phyloP scores from a whole-genome alignment of 1,140 invertebrate species.

The Drosophila arawakana region DNA sequence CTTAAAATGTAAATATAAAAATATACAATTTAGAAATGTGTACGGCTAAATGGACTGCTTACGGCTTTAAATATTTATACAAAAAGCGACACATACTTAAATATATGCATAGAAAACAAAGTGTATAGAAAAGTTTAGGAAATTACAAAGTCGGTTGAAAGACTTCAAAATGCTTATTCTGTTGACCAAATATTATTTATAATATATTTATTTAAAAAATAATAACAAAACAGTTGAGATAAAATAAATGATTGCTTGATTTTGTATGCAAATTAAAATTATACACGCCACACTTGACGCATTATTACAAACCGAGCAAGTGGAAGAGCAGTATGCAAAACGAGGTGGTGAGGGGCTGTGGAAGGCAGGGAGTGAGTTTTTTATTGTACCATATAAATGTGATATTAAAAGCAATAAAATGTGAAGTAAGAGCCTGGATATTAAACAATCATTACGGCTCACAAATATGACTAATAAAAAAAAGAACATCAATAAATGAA shows the following conservation, averaged over 20 bases:
- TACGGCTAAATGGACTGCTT: constrained; percentile 51
- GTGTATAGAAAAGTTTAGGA: too few species aligned
- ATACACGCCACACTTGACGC: constrained; percentile 66
- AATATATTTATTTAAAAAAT: neutral
- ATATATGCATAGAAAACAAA: constrained; percentile 49
- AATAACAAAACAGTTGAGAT: neutral
- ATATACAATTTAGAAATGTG: constrained; percentile 26
- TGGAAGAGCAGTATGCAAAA: neutral
- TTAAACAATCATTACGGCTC: constrained; percentile 73
- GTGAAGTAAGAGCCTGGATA: constrained; percentile 52
- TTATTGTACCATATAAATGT: constrained; percentile 31
- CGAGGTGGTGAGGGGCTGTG: too few species aligned
- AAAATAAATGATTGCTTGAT: constrained; percentile 64
- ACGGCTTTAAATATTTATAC: constrained; percentile 69
- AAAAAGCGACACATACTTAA: neutral
- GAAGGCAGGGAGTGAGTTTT: neutral
- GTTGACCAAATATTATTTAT: too few species aligned
- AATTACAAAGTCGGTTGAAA: too few species aligned
- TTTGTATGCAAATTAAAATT: constrained; percentile 77
- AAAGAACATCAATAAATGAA: constrained; percentile 38
- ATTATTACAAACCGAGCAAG: constrained; percentile 47
- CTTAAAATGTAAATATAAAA: constrained; percentile 13
- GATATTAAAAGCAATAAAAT: constrained; percentile 54
- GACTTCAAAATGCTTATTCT: too few species aligned
- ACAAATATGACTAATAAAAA: constrained; percentile 73